phyloP scores from a whole-genome alignment of 2,888 invertebrate genomes.

The Melikaiella ostensackeni region DNA sequence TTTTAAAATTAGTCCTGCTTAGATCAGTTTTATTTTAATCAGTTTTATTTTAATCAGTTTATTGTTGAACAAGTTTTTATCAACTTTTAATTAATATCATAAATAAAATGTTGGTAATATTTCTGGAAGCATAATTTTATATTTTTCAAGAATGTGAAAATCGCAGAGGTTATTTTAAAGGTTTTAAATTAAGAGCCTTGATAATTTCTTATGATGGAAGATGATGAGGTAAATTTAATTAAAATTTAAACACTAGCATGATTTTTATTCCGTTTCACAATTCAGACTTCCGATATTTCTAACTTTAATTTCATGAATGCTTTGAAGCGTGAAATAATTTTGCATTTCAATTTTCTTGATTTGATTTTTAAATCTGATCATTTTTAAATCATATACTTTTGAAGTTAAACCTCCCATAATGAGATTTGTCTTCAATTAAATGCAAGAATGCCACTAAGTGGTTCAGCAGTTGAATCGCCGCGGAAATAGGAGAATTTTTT shows the following conservation, averaged over 20 bases:
- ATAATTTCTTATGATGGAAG: conserved; percentile 1
- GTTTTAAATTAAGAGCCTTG: background rate
- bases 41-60: too few relatives aligned
- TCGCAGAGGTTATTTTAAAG: background rate
- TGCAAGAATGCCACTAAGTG: background rate
- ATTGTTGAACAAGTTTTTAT: conserved; percentile 11
- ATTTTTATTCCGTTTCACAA: background rate
- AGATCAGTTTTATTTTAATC: background rate
- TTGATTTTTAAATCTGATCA: background rate
- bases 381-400: too few relatives aligned
- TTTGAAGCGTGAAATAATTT: background rate
- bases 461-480: too few relatives aligned
- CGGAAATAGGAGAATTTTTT: too few relatives aligned
- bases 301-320: background rate
- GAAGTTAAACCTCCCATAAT: background rate
- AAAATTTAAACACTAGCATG: background rate
- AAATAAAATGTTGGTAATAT: background rate
- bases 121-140: too few relatives aligned
- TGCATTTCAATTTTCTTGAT: background rate
- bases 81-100: background rate
- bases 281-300: background rate
- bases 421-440: background rate
- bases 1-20: conserved; percentile 6
- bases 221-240: conserved; percentile 17
- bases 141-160: too few relatives aligned